phyloP scores from a whole-genome alignment of 2,113 vertebrate genomes.

The Jaculus jaculus region DNA sequence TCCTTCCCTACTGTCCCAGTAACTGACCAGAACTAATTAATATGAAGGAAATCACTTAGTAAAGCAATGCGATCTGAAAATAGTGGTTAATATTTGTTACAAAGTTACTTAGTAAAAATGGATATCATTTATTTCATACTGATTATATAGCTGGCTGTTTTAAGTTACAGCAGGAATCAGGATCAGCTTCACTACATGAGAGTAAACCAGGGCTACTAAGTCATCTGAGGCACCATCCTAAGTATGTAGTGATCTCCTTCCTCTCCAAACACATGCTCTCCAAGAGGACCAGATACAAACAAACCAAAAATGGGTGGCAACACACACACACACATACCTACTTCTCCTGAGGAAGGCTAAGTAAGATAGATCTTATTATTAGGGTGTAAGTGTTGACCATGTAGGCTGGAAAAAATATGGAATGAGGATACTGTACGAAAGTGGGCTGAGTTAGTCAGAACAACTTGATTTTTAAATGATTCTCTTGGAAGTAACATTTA shows the following conservation, averaged over 20 bases:
- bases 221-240: neutral
- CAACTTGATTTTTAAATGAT: neutral
- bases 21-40: neutral
- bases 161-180: neutral
- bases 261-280: constrained; percentile 30
- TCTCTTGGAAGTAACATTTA: neutral
- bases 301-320: constrained; percentile 23
- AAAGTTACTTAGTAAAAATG: neutral
- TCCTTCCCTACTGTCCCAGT: no score
- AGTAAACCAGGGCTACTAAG: neutral
- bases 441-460: neutral
- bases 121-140: neutral
- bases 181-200: neutral
- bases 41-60: neutral
- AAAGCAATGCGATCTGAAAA: neutral
- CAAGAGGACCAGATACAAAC: constrained; percentile 72
- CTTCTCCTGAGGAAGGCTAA: constrained; percentile 19
- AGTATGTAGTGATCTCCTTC: neutral
- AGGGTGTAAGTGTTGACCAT: constrained; percentile 31
- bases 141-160: neutral
- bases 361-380: constrained; percentile 2
- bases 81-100: neutral
- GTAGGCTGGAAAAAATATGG: neutral
- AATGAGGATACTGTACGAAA: neutral
- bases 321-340: neutral